phyloP scores from a whole-genome alignment of 2,113 vertebrate genomes.

The Lepisosteus oculatus region DNA sequence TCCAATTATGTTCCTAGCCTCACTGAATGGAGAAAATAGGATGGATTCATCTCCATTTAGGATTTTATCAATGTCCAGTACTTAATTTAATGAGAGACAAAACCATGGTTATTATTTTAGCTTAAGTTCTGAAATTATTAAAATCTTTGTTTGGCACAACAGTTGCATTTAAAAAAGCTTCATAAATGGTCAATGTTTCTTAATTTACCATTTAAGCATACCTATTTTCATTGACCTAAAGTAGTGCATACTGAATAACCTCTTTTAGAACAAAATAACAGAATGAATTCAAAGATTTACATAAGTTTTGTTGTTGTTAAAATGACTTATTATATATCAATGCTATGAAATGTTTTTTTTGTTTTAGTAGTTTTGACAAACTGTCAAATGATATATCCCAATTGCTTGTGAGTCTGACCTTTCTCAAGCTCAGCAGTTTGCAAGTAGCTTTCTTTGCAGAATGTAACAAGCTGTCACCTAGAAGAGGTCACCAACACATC shows the following conservation, averaged over 20 bases:
- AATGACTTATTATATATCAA: not conserved
- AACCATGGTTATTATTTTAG: not conserved
- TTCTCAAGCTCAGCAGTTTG: constrained; percentile 48
- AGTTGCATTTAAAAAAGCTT: too few species aligned
- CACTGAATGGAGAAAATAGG: constrained; percentile 11
- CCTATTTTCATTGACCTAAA: too few species aligned
- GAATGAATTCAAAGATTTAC: too few species aligned
- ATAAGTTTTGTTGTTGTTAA: too few species aligned
- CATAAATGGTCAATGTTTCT: too few species aligned
- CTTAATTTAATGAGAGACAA: too few species aligned
- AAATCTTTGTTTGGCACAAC: not conserved
- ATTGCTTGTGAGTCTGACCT: constrained; percentile 42
- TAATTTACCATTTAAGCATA: too few species aligned
- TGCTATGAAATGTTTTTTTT: constrained; percentile 38
- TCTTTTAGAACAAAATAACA: too few species aligned
- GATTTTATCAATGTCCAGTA: constrained; percentile 15
- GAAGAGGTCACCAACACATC: not conserved
- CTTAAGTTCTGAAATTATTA: not conserved
- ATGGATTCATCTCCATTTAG: constrained; percentile 7
- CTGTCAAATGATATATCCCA: constrained; percentile 46
- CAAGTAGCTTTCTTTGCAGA: constrained; percentile 1
- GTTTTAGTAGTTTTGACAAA: constrained; percentile 52
- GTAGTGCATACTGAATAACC: too few species aligned
- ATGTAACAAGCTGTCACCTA: constrained; percentile 9
- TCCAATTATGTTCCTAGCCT: constrained; percentile 4